These are phyloP conservation scores for Pterois miles DNA, from an alignment of 2,797 vertebrate species.

Conservation along the genomic window DNA sequence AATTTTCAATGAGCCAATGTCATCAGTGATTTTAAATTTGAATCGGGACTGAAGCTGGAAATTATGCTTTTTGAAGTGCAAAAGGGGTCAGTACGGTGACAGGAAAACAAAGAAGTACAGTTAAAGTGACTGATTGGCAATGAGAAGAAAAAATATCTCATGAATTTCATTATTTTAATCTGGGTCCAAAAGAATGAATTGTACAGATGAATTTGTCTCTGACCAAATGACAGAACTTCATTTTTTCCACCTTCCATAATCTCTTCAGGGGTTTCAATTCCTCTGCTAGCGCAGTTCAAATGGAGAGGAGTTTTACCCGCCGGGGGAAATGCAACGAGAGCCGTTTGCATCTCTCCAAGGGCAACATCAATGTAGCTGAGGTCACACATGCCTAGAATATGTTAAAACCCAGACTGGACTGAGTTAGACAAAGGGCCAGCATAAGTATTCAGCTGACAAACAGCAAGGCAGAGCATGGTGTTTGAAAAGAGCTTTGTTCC, in stretches of 20 bases:
- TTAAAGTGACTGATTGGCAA: constrained; percentile 3
- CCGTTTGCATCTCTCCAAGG: constrained; percentile 62
- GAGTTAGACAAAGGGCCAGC: constrained; percentile 14
- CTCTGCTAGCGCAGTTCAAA: constrained; percentile 18
- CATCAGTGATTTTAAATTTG: constrained; percentile 12
- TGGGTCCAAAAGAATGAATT: constrained; percentile 34
- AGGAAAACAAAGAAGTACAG: constrained; percentile 10
- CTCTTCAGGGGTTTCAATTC: constrained; percentile 27
- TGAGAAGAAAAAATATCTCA: constrained; percentile 36
- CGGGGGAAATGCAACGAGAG: constrained; percentile 28
- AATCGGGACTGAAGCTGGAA: neutral
- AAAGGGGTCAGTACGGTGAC: constrained; percentile 14
- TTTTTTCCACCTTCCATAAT: constrained; percentile 27
- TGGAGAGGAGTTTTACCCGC: constrained; percentile 16
- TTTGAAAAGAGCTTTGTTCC: constrained; percentile 11
- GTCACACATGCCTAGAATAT: constrained; percentile 70
- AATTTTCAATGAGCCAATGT: constrained; percentile 19
- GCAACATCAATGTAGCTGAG: constrained; percentile 31
- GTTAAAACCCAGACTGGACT: constrained; percentile 22
- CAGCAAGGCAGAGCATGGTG: neutral
- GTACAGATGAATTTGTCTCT: constrained; percentile 28
- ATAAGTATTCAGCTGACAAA: neutral
- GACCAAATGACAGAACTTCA: constrained; percentile 16
- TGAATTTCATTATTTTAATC: constrained; percentile 62
- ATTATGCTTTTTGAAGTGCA: constrained; percentile 15